Conservation (phyloP, 2,113 vertebrate species). For the Egretta garzetta region DNA sequence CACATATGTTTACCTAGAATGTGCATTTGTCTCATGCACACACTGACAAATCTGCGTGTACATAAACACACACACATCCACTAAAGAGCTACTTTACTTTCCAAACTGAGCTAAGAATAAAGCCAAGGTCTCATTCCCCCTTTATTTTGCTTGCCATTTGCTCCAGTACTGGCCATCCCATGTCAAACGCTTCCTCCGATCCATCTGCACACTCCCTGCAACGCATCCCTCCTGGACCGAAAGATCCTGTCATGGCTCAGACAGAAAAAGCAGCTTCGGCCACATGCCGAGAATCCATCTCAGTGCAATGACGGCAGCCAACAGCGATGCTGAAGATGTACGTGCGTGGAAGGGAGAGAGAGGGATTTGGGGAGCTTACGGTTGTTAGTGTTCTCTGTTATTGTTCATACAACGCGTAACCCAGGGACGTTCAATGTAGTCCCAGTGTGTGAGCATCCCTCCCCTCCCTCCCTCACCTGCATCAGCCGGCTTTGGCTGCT, state of each 20-base stretch:
- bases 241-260: conserved; percentile 24
- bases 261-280: conserved; percentile 12
- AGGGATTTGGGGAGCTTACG: background rate
- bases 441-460: background rate
- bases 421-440: background rate
- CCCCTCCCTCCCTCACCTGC: conserved; percentile 26
- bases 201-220: background rate
- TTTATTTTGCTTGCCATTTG: background rate
- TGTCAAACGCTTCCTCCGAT: background rate
- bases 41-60: background rate
- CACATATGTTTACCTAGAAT: background rate
- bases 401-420: background rate
- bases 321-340: background rate
- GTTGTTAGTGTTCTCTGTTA: background rate
- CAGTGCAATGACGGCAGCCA: background rate
- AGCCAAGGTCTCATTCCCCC: background rate
- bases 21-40: background rate
- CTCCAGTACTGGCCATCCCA: background rate
- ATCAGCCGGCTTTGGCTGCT: conserved; percentile 16
- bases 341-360: background rate
- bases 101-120: background rate
- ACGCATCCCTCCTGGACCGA: background rate
- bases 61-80: background rate
- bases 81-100: background rate
- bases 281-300: background rate